Evolutionary conservation across 2,797 vertebrate species (phyloP), one percentile per base, ranked within the genome.

Genomic region (Mus caroli): DNA sequence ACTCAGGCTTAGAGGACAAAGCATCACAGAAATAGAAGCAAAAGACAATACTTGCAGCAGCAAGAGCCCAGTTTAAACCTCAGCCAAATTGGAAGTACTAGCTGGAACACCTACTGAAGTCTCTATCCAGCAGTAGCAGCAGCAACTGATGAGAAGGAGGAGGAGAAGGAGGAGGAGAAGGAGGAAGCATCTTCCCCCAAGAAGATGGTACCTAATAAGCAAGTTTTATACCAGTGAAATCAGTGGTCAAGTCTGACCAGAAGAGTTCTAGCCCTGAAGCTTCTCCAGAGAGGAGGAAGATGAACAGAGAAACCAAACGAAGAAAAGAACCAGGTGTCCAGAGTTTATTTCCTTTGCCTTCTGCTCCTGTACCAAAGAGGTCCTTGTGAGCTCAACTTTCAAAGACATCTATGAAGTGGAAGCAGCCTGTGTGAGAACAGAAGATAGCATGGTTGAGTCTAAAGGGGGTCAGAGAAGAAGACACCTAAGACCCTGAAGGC

Each of bases 251-350:
- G 15, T 77, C 92, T 37, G 9, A 83, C 76, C 99, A 99, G 94
- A 98, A 99, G 97, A 99, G 99, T 97, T 99, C 99, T 1, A 99
- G 99, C 97, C 97, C 99, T 54, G 99, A 99, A 87, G 99, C 99
- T 3, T 99, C 99, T 0, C 99, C 98, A 98, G 98, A 97, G 99
- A 99, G 73, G 99, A 99, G 0, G 98, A 99, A 6, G 99, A 99
- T 14, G 64, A 93, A 40, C 94, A 96, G 87, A 95, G 95, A 92
- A 98, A 98, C 88, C 94, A 98, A 62, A 60, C 98, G 54, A 99
- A 98, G 88, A 96, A 88, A 0, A 99, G 28, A 98, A 90, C 87
- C 97, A 96, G 98, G 98, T 99, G 90, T 96, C 0, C 99, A 99
- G 97, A 99, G 98, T 93, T 99, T 99, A 15, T 99, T 99, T 0